Evolutionary conservation across 53 echinoderm and acorn worm genomes (phyloP).

Genomic region (Pentamera pediparva): DNA sequence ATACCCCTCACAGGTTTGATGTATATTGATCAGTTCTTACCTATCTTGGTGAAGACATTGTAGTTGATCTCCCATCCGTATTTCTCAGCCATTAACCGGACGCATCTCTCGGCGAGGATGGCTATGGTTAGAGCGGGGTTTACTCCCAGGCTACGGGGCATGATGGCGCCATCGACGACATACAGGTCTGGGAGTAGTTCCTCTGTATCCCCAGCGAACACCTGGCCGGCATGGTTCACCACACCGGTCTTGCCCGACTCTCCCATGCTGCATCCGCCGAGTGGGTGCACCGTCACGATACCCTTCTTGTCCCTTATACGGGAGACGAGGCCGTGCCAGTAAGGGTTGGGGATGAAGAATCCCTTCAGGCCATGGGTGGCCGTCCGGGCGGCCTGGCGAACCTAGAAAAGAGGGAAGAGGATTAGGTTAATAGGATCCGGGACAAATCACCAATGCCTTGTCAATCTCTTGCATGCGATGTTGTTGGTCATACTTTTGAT

Average conservation of each 20-base stretch:
- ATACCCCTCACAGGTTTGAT: too few species aligned
- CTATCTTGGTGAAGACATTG: slow-evolving; percentile 13
- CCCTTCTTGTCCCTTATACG: slow-evolving; percentile 24
- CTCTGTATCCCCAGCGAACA: slow-evolving; percentile 42
- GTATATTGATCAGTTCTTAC: slow-evolving; percentile 20
- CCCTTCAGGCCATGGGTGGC: slow-evolving; percentile 41
- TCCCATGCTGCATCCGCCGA: slow-evolving; percentile 57
- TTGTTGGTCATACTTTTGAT: too few species aligned
- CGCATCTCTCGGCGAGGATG: slow-evolving; percentile 50
- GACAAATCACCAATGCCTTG: too few species aligned
- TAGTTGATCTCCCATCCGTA: slow-evolving; percentile 47
- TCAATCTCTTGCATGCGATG: too few species aligned
- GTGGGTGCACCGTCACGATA: slow-evolving; percentile 53
- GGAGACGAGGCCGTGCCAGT: slow-evolving; percentile 42
- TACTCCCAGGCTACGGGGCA: slow-evolving; percentile 56
- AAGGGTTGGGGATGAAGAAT: slow-evolving; percentile 45
- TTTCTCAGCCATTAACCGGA: slow-evolving; percentile 40
- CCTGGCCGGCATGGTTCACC: slow-evolving; percentile 50
- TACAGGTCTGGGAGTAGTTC: slow-evolving; percentile 39
- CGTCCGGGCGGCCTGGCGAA: slow-evolving; percentile 34
- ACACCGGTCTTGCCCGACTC: slow-evolving; percentile 46
- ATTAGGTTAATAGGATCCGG: too few species aligned
- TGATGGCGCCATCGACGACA: slow-evolving; percentile 57
- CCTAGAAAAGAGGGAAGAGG: too few species aligned
- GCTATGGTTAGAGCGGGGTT: slow-evolving; percentile 56